A percentile compares a stretch with the other conserved stretches of the same genome.
Conservation (phyloP, 2,797 vertebrate genomes). For the Caiman crocodilus region DNA sequence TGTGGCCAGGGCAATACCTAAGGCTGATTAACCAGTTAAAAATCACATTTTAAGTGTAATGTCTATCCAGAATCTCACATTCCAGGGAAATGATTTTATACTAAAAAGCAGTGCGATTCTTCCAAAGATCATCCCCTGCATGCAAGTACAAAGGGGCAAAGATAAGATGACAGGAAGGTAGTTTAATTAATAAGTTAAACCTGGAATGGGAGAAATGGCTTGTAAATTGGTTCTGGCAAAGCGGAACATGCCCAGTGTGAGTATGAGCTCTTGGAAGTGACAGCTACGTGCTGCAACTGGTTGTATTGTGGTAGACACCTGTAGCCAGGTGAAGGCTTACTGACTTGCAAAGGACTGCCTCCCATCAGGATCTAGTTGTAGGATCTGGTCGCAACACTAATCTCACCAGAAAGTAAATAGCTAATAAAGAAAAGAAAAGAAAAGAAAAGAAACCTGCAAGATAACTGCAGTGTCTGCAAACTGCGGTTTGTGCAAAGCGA, state of each 20-base stretch:
- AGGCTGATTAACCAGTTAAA: too few relatives aligned
- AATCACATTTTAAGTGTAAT: too few relatives aligned
- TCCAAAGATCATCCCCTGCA: slow-evolving; percentile 28
- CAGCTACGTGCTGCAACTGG: background rate
- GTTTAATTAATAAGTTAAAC: background rate
- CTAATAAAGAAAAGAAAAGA: too few relatives aligned
- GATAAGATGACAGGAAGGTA: slow-evolving; percentile 1
- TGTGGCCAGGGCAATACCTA: too few relatives aligned
- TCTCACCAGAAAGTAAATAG: background rate
- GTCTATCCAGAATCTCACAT: background rate
- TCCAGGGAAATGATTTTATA: background rate
- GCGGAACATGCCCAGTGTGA: background rate
- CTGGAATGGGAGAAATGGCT: background rate
- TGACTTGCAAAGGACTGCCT: background rate
- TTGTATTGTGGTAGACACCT: background rate
- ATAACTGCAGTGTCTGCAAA: accelerated
- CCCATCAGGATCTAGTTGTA: background rate
- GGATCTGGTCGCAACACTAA: slow-evolving; percentile 37
- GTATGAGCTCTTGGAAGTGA: background rate
- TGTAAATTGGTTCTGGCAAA: background rate
- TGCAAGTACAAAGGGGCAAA: slow-evolving; percentile 26
- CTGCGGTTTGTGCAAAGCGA: background rate
- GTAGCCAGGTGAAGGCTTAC: accelerated
- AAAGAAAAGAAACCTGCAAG: background rate
- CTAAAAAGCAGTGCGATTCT: background rate